phyloP scores from a whole-genome alignment of 64 coral and sea anemone genomes.

The Actinia tenebrosa region DNA sequence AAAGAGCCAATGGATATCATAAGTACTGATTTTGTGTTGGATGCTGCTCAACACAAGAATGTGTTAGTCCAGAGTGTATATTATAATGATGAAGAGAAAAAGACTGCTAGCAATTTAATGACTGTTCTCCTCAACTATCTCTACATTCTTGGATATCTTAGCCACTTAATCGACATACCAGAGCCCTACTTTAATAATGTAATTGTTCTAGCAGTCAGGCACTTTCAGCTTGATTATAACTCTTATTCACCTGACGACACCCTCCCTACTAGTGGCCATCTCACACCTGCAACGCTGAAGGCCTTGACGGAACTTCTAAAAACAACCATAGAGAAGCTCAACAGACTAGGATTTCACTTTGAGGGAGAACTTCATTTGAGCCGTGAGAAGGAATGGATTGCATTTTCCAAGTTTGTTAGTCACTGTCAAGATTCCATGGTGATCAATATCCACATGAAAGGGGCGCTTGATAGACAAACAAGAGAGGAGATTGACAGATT shows the following conservation, averaged over 20 bases:
- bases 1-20: not conserved
- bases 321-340: slow-evolving; percentile 11
- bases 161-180: slow-evolving; percentile 30
- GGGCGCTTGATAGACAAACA: slow-evolving; percentile 34
- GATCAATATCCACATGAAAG: slow-evolving; percentile 28
- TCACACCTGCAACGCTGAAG: slow-evolving; percentile 49
- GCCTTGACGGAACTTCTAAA: slow-evolving; percentile 19
- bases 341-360: slow-evolving; percentile 47
- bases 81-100: not conserved
- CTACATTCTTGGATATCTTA: slow-evolving; percentile 54
- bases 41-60: slow-evolving; percentile 7
- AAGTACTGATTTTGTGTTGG: not conserved
- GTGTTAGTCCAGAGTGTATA: slow-evolving; percentile 9
- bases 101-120: not conserved
- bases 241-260: not conserved
- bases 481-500: slow-evolving; percentile 36
- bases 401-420: slow-evolving; percentile 40
- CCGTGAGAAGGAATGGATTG: slow-evolving; percentile 17
- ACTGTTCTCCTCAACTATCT: slow-evolving; percentile 10
- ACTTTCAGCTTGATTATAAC: slow-evolving; percentile 78
- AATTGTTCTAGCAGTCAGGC: slow-evolving; percentile 40
- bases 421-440: slow-evolving; percentile 39
- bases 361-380: slow-evolving; percentile 32
- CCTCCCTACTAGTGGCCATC: slow-evolving; percentile 43
- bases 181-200: slow-evolving; percentile 45